Percentiles rank a stretch among this genome's conserved stretches.
phyloP scores from a whole-genome alignment of 2,888 invertebrate genomes.

The Leptinotarsa juncta region DNA sequence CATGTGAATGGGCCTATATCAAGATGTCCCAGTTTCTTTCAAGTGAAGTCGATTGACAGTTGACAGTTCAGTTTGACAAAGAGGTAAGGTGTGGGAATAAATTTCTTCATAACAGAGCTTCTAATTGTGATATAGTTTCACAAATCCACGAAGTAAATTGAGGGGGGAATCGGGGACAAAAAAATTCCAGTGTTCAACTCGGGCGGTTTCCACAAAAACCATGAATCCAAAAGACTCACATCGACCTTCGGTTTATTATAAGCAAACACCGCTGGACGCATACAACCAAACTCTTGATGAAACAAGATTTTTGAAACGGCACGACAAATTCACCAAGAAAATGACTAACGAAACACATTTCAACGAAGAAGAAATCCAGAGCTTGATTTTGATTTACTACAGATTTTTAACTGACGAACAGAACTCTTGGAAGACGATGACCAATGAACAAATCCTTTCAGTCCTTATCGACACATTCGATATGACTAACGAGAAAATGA shows the following conservation, averaged over 20 bases:
- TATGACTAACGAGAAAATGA: slow-evolving; percentile 76
- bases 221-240: too few relatives aligned
- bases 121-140: background rate
- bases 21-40: too few relatives aligned
- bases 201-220: too few relatives aligned
- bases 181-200: background rate
- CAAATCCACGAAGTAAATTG: background rate
- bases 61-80: background rate
- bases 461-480: slow-evolving; percentile 74
- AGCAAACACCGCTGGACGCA: background rate
- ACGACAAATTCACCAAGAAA: slow-evolving; percentile 69
- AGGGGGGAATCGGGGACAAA: background rate
- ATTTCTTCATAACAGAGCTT: background rate
- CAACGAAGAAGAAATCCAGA: slow-evolving; percentile 71
- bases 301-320: slow-evolving; percentile 72
- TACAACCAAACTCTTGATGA: slow-evolving; percentile 26
- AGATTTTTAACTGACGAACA: slow-evolving; percentile 64
- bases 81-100: background rate
- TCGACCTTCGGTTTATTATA: background rate
- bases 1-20: too few relatives aligned
- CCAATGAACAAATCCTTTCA: slow-evolving; percentile 67
- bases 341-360: slow-evolving; percentile 71
- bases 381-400: slow-evolving; percentile 67
- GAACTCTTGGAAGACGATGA: slow-evolving; percentile 60
- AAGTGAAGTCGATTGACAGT: background rate